Percentiles rank a stretch among this genome's conserved stretches.
Conservation (phyloP, 2,888 invertebrate genomes). For the Lasioglossum leucozonium region DNA sequence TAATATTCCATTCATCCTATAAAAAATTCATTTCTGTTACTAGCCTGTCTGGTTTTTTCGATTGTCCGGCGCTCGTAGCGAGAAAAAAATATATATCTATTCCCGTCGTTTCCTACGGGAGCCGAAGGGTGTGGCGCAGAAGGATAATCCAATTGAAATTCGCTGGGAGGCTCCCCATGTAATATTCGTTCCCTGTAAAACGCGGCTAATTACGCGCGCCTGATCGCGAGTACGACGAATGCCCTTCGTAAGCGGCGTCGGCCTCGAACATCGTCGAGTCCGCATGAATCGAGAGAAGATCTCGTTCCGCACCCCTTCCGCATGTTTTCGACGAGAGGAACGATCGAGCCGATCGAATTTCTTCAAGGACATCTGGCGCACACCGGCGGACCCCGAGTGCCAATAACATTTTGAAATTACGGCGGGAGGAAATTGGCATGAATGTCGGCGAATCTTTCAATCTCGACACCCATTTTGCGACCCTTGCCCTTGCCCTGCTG, state of each 20-base stretch:
- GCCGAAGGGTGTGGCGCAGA: background rate
- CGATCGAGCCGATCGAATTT: slow-evolving; percentile 45
- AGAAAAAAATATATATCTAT: background rate
- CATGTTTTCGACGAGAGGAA: slow-evolving; percentile 17
- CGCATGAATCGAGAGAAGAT: slow-evolving; percentile 75
- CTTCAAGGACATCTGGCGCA: background rate
- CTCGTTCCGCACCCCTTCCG: slow-evolving; percentile 53
- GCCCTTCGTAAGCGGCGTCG: slow-evolving; percentile 31
- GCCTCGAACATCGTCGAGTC: slow-evolving; percentile 70
- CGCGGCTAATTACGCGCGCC: slow-evolving; percentile 50
- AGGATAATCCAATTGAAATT: slow-evolving; percentile 61
- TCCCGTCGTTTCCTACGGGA: slow-evolving; percentile 6
- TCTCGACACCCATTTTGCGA: slow-evolving; percentile 74
- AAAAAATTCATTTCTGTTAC: slow-evolving; percentile 64
- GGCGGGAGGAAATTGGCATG: slow-evolving; percentile 82
- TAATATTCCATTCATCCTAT: slow-evolving; percentile 66
- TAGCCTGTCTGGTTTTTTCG: slow-evolving; percentile 24
- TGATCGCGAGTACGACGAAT: slow-evolving; percentile 32
- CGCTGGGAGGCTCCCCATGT: slow-evolving; percentile 37
- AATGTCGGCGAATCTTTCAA: slow-evolving; percentile 82
- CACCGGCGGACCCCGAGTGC: slow-evolving; percentile 74
- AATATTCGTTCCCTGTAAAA: slow-evolving; percentile 52
- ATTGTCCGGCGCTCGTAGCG: slow-evolving; percentile 39
- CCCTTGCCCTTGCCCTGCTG: slow-evolving; percentile 43
- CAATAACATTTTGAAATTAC: slow-evolving; percentile 82